Base-by-base conservation (phyloP, 2,113 vertebrate genomes). In the Cebus imitator region DNA sequence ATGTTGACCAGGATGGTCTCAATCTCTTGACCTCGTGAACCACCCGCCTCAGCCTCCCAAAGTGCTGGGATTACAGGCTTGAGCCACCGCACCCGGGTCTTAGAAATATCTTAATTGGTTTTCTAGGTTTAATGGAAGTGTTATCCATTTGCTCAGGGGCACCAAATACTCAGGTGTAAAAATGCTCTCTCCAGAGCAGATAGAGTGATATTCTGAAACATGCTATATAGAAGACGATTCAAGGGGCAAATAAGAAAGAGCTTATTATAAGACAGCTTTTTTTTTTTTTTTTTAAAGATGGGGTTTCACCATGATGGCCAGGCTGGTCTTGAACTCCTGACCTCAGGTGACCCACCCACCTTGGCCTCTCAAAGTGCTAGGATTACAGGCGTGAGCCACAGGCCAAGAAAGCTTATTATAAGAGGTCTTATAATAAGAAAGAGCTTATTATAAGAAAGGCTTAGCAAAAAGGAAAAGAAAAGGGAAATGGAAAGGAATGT, bases 91-190 rank as follows among this genome's bases (percentile, higher is more conserved):
- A 0, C 17, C 52, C 4, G 5, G 52, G 16, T 52, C 16, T 66
- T 25, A 61, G 91, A 95, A 81, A 55, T 43, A 43, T 43, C 43
- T 80, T 66, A 78, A 61, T 93, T 76, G 23, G 27, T 90, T 95
- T 95, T 94, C 50, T 97, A 86, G 45, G 40, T 76, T 92, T 97
- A 94, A 92, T 88, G 43, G 20, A 93, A 78, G 6, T 83, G 37
- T 90, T 96, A 80, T 37, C 9, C 40, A 87, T 92, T 95, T 96
- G 27, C 48, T 93, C 52, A 79, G 40, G 23, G 73, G 40, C 30
- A 94, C 4, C 79, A 94, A 75, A 76, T 92, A 76, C 32, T 75
- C 66, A 84, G 83, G 14, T 96, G 25, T 58, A 79, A 30, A 72
- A 93, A 32, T 45, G 4, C 21, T 93, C 27, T 55, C 40, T 95